Evolutionary conservation across 1,140 invertebrate genomes (phyloP), one percentile per base, ranked within the genome.

Genomic region (Bombus sylvicola): DNA sequence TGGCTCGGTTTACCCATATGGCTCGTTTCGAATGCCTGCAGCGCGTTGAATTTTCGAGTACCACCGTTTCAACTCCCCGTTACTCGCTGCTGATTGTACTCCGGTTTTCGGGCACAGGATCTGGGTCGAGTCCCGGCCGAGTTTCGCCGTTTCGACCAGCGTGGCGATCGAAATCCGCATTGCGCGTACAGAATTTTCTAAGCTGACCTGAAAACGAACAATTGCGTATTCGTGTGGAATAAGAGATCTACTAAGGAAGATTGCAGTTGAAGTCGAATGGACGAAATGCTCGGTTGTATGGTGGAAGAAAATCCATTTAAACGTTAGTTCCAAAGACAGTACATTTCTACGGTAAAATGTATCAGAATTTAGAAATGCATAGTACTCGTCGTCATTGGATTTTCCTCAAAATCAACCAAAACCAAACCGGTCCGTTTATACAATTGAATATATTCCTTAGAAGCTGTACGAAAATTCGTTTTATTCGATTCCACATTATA

Each of bases 1-100:
- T 59, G 31, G 9, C 57, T 62, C 59, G 75, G 73, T 47, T 79
- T 64, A 57, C 74, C 71, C 84, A 85, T 68, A 88, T 85, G 82
- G 77, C 75, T 37, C 59, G 9, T 28, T 62, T 62, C 59, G 59
- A 62, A 62, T 28, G 59, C 28, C 10, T 12, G 57, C 25, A 6
- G 39, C 57, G 37, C 31, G n/a, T 37, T 57, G 47, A 37, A 76
- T 77, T 77, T 68, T 77, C 57, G 57, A 62, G 53, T 62, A 22
- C 9, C 53, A 1, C 12, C 25, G 31, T 22, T 13, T 39, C 34
- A n/a, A 31, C 53, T 47, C 10, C 25, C 15, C 41, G 59, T 62
- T n/a, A 31, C 8, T 22, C 28, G 41, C 18, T 18, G 13, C 18
- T 47, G 28, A 59, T 76, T 86, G 59, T 86, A 72, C 69, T 47